Base-by-base conservation (phyloP, 2,888 invertebrate species). In the Meteorus colon region DNA sequence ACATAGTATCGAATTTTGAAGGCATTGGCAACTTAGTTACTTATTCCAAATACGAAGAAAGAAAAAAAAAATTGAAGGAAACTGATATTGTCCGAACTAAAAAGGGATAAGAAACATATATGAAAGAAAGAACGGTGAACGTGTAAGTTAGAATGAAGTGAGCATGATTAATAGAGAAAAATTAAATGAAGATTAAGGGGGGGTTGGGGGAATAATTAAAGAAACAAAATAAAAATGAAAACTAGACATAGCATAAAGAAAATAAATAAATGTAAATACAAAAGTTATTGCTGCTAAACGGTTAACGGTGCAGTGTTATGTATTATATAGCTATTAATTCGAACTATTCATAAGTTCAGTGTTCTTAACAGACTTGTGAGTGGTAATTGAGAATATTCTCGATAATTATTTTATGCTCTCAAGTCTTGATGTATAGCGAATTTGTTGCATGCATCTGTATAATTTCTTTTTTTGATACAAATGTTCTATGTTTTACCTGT, bases 11-110 rank as follows among this genome's bases (percentile, higher is more conserved):
- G 78, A 83, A 85, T 85, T 86, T 86, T 86, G 81, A 88, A 86
- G 86, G 86, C 86, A 88, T 87, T 84, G 88, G 87, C 87, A 88
- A 88, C 84, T 81, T 81, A 72, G 78, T 77, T 78, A 55, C 55
- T 55, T 19, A 76, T 73, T 76, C 68, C 76, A 74, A 59, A 75
- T 77, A 24, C 24, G 24, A 24, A 24, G 24, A 65, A 24, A 24
- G 24, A 65, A 29, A 48, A 70, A 60, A 37, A 65, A 34, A 37
- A 29, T 37, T 16, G 37, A 65, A 19, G 37, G n/a, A 14, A 24
- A 41, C 6, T 31, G 10, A 68, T 48, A 68, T 48, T 68, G 48
- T 16, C 29, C 48, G n/a, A 48, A 68, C 24, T 19, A 45, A 48
- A 27, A 27, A 31, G 24, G 14, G 24, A 24, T 69, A 24, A 67